Conservation (phyloP, 2,797 vertebrate genomes). For the Vipera latastei region DNA sequence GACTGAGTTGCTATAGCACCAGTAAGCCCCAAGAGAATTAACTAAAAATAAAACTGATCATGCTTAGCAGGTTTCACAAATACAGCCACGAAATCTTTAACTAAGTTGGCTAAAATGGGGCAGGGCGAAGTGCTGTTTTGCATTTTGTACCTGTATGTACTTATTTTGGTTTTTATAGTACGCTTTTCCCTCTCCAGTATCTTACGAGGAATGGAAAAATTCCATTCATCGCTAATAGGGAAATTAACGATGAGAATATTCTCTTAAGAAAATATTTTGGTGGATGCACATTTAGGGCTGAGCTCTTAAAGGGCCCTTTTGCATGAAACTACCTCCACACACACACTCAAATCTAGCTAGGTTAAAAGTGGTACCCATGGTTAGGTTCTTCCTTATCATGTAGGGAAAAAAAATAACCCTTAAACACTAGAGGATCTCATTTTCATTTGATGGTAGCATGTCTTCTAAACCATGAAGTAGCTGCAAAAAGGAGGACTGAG, state of each 20-base stretch:
- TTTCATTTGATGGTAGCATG: too few relatives aligned
- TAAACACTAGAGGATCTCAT: too few relatives aligned
- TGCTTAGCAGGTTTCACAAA: neutral
- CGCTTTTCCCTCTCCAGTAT: neutral
- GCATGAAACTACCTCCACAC: neutral
- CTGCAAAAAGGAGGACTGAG: neutral
- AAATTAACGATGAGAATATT: neutral
- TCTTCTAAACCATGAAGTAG: neutral
- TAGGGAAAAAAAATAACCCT: neutral
- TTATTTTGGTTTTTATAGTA: constrained; percentile 25
- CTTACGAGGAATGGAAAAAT: neutral
- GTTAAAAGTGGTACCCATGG: neutral
- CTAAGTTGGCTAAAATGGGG: neutral
- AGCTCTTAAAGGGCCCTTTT: neutral
- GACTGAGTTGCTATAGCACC: neutral
- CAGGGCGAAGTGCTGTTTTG: neutral
- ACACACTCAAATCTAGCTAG: neutral
- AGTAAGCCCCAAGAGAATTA: neutral
- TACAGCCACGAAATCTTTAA: neutral
- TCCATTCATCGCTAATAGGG: neutral
- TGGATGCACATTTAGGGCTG: neutral
- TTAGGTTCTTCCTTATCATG: neutral
- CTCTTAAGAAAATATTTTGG: neutral
- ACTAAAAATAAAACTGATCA: neutral
- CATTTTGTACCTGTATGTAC: constrained; percentile 3